Evolutionary conservation across 2,888 invertebrate species (phyloP), one percentile per base, ranked within the genome.

Genomic region (Plagiodera versicolora): DNA sequence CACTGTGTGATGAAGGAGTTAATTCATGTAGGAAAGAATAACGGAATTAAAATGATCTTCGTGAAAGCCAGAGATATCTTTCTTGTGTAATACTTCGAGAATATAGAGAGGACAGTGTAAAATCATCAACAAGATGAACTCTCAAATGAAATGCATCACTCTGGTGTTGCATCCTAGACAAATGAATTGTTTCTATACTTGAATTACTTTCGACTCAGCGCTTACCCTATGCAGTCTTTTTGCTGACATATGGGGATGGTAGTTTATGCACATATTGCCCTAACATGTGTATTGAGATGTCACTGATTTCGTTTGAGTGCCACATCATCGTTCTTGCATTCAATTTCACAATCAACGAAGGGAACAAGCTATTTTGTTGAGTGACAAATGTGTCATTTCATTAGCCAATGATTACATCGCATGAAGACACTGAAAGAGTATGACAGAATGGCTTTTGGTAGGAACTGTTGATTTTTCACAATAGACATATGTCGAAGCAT

Each of bases 171-270:
- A 11, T 49, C 20, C 39, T 39, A 35, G 20, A 8, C n/a, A 39
- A 17, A 55, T 55, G 58, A 51, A 54, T 58, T 50, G 58, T 48
- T 55, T 53, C 56, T 47, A 45, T 56, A 45, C 51, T 28, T 54
- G 55, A 49, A 67, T 70, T 70, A 70, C 67, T 67, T 60, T 66
- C 70, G 67, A 63, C 58, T 53, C 61, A 65, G 61, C 70, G 72
- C 72, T 68, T 73, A 70, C 70, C 39, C 39, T 11, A 39, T 14
- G 32, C 65, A 68, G 53, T 64, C 60, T 62, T 58, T 48, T 63
- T 60, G 67, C 67, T 64, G 69, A 71, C 73, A 70, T 73, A 73
- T 70, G 73, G 71, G 58, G 54, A 45, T 53, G 53, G 18, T 61
- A 35, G 60, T 57, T 32, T 57, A 54, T 55, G 63, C 66, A 63